Evolutionary conservation across 92 coral and sea anemone genomes (phyloP), one percentile per base, ranked within the genome.

Genomic region (Paramuricea clavata): DNA sequence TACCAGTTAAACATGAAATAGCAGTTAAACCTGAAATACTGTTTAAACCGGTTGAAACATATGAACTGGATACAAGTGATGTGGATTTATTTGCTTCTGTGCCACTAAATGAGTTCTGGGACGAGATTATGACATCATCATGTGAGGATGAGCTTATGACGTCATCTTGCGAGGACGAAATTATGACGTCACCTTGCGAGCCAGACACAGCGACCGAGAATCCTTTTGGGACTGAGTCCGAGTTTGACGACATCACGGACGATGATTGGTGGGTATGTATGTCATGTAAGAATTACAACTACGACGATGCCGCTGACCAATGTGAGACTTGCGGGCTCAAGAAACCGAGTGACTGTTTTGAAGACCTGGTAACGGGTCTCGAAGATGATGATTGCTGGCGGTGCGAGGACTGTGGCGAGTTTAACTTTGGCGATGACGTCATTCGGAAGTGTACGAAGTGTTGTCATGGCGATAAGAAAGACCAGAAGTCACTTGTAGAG

Each of bases 171-270:
- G 25, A 12, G 11, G 83, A 42, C 60, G 23, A 6, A 49, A 15
- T 67, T 67, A 54, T 73, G 79, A 57, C 73, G 89, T 83, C 68
- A 83, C 49, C 89, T 7, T 76, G 89, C 65, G 93, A 89, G 42
- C 61, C 90, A 15, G 91, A 89, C 64, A 85, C 94, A 62, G 97
- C 89, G 12, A 92, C 98, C 1, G 94, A 89, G 61, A 85, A 89
- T 44, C 21, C 89, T 0, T 89, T 92, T 47, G 73, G 30, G 50
- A 62, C 54, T 64, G 79, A 54, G 41, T 12, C 32, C 22, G 84
- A 79, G 73, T 79, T 79, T 59, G 85, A 88, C n/a, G 76, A 31
- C 10, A 36, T 35, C 21, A 31, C 70, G 34, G 71, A 41, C 3
- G 87, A 73, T n/a, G 67, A 74, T 17, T 72, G 74, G 69, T 71